Base-by-base conservation (phyloP, 2,797 vertebrate genomes). In the Spinus pinus region DNA sequence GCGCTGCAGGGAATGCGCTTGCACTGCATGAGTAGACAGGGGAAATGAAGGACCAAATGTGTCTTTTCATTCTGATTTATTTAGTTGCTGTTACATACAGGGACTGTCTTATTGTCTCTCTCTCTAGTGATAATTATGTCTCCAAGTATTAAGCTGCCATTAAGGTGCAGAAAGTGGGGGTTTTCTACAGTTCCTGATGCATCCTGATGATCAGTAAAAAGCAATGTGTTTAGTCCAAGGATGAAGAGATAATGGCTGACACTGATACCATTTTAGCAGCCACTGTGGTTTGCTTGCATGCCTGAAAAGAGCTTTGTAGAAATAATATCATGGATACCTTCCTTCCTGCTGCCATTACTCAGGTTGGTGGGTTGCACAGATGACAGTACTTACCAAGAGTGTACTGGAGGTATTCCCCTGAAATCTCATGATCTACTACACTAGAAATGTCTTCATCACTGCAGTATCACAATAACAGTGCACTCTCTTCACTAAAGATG, bases 1-100 rank as follows among this genome's bases (percentile, higher is more conserved):
- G 46, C 0, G 0, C 75, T 31, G 27, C 41, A 51, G 44, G 65
- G 37, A 86, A 19, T 18, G 19, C 0, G 0, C 39, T 83, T 51
- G 12, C 0, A 0, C 50, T 88, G 1, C 8, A 12, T 12, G 58
- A 33, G 8, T 13, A 28, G 18, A 47, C 39, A 75, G 54, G 64
- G 50, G 23, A 86, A 72, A 35, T 18, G 23, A 61, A 81, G 30
- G 46, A 39, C 39, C 47, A 70, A 64, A 42, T 39, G 28, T 31
- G 30, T 41, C 30, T 81, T 53, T 72, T 58, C 27, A 11, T 88
- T 90, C 25, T 49, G 27, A 58, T 58, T 69, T 80, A n/a, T 67
- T 80, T 77, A 92, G 46, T 28, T 75, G 12, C 33, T 72, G 16
- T 72, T 82, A 35, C 9, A 12, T 57, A 51, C 10, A 46, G 1